A percentile compares a stretch with the other conserved stretches of the same genome.
These are phyloP conservation scores for Drosophila quinaria DNA, from an alignment of 2,888 invertebrate species.

Conservation along the genomic window DNA sequence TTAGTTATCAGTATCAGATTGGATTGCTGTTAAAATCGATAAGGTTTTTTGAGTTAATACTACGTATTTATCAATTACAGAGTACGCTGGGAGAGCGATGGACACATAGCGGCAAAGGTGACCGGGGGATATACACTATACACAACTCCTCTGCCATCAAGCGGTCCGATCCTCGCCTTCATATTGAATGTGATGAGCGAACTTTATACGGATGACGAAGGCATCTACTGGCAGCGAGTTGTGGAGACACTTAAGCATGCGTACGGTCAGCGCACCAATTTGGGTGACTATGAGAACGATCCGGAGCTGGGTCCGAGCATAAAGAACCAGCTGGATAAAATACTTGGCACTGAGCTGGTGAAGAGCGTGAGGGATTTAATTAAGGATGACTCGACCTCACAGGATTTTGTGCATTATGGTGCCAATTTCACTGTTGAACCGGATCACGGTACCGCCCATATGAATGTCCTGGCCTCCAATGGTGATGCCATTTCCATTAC, in stretches of 20 bases:
- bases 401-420: constrained; percentile 91
- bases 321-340: constrained; percentile 86
- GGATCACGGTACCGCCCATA: constrained; percentile 96
- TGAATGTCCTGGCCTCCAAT: constrained; percentile 92
- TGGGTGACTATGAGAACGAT: constrained; percentile 90
- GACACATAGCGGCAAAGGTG: constrained; percentile 87
- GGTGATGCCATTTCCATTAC: constrained; percentile 97
- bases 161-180: constrained; percentile 92
- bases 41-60: not conserved
- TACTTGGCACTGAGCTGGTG: constrained; percentile 89
- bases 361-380: constrained; percentile 86
- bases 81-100: constrained; percentile 88
- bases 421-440: constrained; percentile 88
- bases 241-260: constrained; percentile 96
- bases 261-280: constrained; percentile 92
- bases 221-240: constrained; percentile 90
- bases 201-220: constrained; percentile 75
- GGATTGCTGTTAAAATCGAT: not conserved
- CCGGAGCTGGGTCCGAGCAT: constrained; percentile 64
- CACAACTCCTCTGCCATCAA: constrained; percentile 93
- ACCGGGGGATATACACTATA: constrained; percentile 89
- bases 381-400: constrained; percentile 87
- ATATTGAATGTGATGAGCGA: constrained; percentile 92
- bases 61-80: constrained; percentile 42
- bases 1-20: not conserved